Percentiles rank a stretch among this genome's conserved stretches.
These are phyloP conservation scores for Lottia gigantea DNA, from an alignment of 2,888 invertebrate genomes.

Conservation along the genomic window DNA sequence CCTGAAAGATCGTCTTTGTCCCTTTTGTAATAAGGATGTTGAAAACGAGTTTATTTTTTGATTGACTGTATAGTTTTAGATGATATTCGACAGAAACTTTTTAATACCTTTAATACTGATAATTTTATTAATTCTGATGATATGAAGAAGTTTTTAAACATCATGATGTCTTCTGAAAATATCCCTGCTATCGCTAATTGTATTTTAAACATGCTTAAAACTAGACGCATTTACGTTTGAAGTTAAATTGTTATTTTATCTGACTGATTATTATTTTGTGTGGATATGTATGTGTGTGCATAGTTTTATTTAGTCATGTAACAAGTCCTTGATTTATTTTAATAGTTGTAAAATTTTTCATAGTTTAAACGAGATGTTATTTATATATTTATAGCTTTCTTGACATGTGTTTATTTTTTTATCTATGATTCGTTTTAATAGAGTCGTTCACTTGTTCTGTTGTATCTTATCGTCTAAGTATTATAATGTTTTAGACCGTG, in stretches of 20 bases:
- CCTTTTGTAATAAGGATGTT: neutral
- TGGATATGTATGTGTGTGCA: too few relatives aligned
- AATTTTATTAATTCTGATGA: neutral
- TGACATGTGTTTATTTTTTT: too few relatives aligned
- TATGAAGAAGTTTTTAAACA: conserved; percentile 1
- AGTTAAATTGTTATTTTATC: neutral
- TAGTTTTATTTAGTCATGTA: too few relatives aligned
- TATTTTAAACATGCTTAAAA: conserved; percentile 3
- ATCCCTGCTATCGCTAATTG: neutral
- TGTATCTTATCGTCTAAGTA: too few relatives aligned
- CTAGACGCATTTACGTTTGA: neutral
- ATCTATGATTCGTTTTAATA: too few relatives aligned
- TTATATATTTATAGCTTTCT: too few relatives aligned
- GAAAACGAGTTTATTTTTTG: neutral
- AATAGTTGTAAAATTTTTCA: too few relatives aligned
- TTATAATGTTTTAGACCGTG: too few relatives aligned
- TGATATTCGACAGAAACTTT: conserved; percentile 1
- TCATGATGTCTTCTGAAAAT: conserved; percentile 5
- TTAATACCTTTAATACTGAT: neutral
- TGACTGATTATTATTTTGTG: too few relatives aligned
- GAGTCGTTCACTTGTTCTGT: too few relatives aligned
- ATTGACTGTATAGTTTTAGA: neutral
- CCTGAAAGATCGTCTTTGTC: neutral
- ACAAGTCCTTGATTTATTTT: too few relatives aligned
- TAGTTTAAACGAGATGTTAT: too few relatives aligned